phyloP scores from a whole-genome alignment of 2,888 invertebrate genomes.

The Drosophila rubida region DNA sequence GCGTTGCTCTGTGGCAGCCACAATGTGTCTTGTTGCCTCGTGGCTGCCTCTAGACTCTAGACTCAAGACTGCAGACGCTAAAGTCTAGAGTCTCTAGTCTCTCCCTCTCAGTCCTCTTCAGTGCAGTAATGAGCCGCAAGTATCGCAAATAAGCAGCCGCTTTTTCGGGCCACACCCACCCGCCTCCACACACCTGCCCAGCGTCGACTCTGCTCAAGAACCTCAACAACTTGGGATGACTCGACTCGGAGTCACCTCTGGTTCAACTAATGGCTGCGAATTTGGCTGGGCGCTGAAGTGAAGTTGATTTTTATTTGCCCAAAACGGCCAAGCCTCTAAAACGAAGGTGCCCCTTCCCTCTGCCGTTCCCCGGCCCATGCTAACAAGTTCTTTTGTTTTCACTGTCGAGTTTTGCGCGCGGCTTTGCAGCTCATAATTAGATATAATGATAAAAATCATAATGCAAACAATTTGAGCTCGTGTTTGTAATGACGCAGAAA shows the following conservation, averaged over 20 bases:
- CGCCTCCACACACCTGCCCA: constrained; percentile 51
- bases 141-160: constrained; percentile 65
- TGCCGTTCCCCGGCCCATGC: not conserved
- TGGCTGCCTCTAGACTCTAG: constrained; percentile 4
- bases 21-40: constrained; percentile 32
- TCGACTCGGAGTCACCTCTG: constrained; percentile 2
- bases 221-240: constrained; percentile 41
- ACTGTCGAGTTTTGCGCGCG: constrained; percentile 8
- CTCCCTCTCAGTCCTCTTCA: constrained; percentile 33
- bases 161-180: constrained; percentile 54
- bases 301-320: constrained; percentile 52
- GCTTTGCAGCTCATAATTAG: constrained; percentile 66
- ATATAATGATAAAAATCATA: constrained; percentile 77
- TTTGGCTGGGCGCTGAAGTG: constrained; percentile 35
- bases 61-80: not conserved
- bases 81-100: not conserved
- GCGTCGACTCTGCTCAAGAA: constrained; percentile 21
- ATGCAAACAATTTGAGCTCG: constrained; percentile 65
- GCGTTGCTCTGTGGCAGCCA: constrained; percentile 62
- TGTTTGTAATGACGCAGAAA: constrained; percentile 61
- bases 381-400: constrained; percentile 45
- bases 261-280: constrained; percentile 42
- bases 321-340: constrained; percentile 66
- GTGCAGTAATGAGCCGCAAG: constrained; percentile 63
- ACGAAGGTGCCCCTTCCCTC: not conserved